Evolutionary conservation across 2,797 vertebrate species (phyloP), one percentile per base, ranked within the genome.

Genomic region (Pristis pectinata): DNA sequence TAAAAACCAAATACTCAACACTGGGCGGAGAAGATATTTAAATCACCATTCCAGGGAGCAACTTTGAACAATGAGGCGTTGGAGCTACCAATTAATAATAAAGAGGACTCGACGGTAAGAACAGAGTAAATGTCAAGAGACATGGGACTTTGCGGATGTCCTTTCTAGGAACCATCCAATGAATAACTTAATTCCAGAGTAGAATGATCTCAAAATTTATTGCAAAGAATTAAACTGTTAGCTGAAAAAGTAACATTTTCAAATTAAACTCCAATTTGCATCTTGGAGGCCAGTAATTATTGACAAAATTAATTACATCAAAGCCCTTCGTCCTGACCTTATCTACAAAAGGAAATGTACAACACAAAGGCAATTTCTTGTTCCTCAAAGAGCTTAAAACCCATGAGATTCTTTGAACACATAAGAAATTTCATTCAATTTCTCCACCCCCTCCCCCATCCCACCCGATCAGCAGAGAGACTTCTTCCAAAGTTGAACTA

Each of bases 321-420:
- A 41, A 22, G 19, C 37, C 34, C 59, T 41, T 22, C 59, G 64
- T 91, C 19, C n/a, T 22, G n/a, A 91, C n/a, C 59, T 37, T 91
- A 91, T 91, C 87, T 67, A 91, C 87, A 91, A 91, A 91, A 91
- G 59, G 61, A 91, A 91, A 91, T 91, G 30, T 91, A 91, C 87
- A 91, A 91, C 59, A 67, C n/a, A 61, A 67, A n/a, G 15, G 56
- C 34, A 13, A 91, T 24, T 64, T 91, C 10, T 61, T 91, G n/a
- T 37, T 67, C 13, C 59, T 91, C n/a, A 3, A 61, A 89, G 85
- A n/a, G 34, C 30, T n/a, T 24, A 19, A 41, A 83, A 49, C 22
- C 22, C 59, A 27, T 24, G 37, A 67, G n/a, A 67, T 41, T 59
- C 85, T 61, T 34, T n/a, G 11, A 61, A 13, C 4, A 6, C 61